phyloP scores from a whole-genome alignment of 2,888 invertebrate genomes.

The Drosophila macrospina region DNA sequence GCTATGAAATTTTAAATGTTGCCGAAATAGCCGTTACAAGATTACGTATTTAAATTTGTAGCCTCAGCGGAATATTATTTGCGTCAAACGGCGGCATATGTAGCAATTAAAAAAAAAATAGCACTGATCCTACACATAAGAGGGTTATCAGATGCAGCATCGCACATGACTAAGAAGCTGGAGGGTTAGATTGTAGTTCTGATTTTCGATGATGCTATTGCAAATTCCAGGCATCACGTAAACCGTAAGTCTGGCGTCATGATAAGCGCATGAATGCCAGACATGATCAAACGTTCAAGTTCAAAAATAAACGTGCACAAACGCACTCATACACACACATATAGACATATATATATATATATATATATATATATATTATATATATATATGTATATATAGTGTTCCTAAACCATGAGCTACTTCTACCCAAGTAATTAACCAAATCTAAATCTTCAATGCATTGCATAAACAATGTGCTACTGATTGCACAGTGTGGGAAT shows the following conservation, averaged over 20 bases:
- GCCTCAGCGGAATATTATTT: constrained; percentile 5
- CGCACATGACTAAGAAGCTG: not conserved
- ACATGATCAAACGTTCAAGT: constrained; percentile 73
- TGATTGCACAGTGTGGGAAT: constrained; percentile 41
- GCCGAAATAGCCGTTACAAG: constrained; percentile 36
- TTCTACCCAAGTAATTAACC: constrained; percentile 39
- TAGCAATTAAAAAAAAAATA: constrained; percentile 6
- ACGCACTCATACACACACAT: constrained; percentile 5
- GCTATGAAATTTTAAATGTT: constrained; percentile 6
- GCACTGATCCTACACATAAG: too few species aligned
- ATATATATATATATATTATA: not conserved
- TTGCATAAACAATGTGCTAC: constrained; percentile 58
- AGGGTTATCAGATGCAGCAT: too few species aligned
- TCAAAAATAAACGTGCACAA: constrained; percentile 41
- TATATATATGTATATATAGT: constrained; percentile 7
- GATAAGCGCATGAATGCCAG: constrained; percentile 70
- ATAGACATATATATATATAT: not conserved
- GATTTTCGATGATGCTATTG: constrained; percentile 46
- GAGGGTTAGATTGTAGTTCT: constrained; percentile 19
- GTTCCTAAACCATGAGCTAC: constrained; percentile 54
- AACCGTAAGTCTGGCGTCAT: constrained; percentile 50
- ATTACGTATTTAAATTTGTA: constrained; percentile 22
- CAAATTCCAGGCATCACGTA: constrained; percentile 63
- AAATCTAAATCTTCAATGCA: constrained; percentile 58
- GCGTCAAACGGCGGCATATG: constrained; percentile 32